Conservation (phyloP, 35 echinoderm and acorn worm species). For the Lytechinus variegatus region DNA sequence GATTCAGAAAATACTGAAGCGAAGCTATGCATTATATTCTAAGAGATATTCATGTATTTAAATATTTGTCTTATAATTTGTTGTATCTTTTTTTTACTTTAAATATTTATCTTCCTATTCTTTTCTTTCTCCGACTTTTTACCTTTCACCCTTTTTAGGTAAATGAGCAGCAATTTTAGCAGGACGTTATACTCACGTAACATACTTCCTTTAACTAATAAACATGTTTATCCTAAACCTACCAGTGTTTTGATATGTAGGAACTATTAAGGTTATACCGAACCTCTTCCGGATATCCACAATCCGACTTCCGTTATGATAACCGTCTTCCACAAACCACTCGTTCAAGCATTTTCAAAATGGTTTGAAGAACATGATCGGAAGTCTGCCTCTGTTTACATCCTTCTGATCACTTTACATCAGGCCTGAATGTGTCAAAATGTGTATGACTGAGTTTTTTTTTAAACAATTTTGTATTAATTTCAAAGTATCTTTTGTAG, state of each 20-base stretch:
- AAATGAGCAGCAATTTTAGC: neutral
- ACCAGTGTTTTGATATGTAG: neutral
- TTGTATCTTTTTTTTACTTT: too few species aligned
- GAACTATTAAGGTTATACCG: neutral
- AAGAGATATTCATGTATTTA: too few species aligned
- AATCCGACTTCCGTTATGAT: neutral
- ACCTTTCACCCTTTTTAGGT: neutral
- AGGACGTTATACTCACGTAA: neutral
- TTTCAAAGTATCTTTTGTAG: too few species aligned
- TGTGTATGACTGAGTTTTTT: too few species aligned
- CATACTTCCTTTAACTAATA: neutral
- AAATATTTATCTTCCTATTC: too few species aligned
- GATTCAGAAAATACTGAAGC: too few species aligned
- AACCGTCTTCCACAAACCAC: neutral
- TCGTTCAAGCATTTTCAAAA: neutral
- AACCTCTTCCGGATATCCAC: neutral
- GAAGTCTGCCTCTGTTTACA: neutral
- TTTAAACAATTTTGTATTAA: too few species aligned
- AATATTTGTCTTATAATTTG: too few species aligned
- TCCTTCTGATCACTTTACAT: neutral
- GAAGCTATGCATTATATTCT: too few species aligned
- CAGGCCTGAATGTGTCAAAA: neutral
- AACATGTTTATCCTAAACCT: neutral
- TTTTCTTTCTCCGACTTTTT: too few species aligned
- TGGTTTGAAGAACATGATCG: neutral